These are phyloP conservation scores for Echinarachnius parma DNA, from an alignment of 53 echinoderm and acorn worm species.

Conservation along the genomic window DNA sequence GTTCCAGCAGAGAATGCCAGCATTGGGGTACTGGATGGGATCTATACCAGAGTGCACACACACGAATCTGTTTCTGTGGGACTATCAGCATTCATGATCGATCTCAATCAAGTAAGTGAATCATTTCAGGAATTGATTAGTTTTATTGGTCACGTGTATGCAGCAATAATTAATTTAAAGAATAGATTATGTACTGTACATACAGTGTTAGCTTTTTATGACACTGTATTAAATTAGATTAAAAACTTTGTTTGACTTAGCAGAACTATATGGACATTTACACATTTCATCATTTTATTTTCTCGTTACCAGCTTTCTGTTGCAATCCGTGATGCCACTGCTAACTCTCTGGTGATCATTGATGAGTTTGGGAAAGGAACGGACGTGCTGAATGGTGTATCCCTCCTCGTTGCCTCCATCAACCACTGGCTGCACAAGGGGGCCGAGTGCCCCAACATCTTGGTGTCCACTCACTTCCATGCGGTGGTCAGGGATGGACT, in stretches of 20 bases:
- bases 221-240: too few species aligned
- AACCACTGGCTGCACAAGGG: conserved; percentile 72
- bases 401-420: conserved; percentile 73
- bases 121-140: too few species aligned
- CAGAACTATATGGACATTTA: too few species aligned
- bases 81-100: conserved; percentile 96
- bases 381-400: conserved; percentile 69
- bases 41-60: conserved; percentile 89
- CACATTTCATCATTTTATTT: too few species aligned
- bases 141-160: too few species aligned
- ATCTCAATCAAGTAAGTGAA: conserved; percentile 87
- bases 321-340: conserved; percentile 65
- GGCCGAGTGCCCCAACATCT: conserved; percentile 66
- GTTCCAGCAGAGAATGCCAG: conserved; percentile 83
- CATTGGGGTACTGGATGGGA: conserved; percentile 84
- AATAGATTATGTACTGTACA: too few species aligned
- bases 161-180: too few species aligned
- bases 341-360: conserved; percentile 68
- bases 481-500: conserved; percentile 66
- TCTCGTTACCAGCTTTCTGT: conserved; percentile 80
- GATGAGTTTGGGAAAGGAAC: conserved; percentile 99
- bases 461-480: conserved; percentile 88
- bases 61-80: conserved; percentile 86
- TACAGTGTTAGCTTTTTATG: too few species aligned
- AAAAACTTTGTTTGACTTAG: too few species aligned